Conservation (phyloP, 1,140 invertebrate genomes). For the Euura saliciscinereae region DNA sequence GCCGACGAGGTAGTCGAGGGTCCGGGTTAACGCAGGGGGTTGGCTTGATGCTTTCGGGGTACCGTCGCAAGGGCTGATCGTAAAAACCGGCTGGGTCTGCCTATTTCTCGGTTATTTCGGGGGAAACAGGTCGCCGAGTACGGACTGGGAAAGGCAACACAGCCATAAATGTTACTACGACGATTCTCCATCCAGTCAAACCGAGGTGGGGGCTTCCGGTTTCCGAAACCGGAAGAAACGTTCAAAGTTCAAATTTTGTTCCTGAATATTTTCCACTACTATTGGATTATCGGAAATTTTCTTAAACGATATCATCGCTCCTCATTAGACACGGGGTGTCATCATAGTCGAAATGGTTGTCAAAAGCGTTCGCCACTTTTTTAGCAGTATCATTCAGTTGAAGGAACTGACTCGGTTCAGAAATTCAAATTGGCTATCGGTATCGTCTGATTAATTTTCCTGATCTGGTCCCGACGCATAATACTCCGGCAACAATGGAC, state of each 20-base stretch:
- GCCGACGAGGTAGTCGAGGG: background rate
- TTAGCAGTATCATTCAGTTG: too few species aligned
- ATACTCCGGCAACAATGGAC: constrained; percentile 40
- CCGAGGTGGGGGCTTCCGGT: constrained; percentile 9
- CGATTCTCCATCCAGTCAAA: constrained; percentile 17
- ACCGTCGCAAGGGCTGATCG: constrained; percentile 18
- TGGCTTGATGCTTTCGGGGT: background rate
- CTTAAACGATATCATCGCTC: too few species aligned
- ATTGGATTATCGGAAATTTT: background rate
- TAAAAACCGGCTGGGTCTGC: constrained; percentile 23
- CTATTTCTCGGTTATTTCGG: constrained; percentile 16
- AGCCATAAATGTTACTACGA: constrained; percentile 10
- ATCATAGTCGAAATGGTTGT: too few species aligned
- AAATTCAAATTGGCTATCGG: constrained; percentile 11
- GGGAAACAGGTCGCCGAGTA: background rate
- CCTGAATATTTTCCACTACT: background rate
- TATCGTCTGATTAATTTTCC: constrained; percentile 34
- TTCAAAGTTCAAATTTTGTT: background rate
- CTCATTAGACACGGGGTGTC: too few species aligned
- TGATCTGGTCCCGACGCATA: constrained; percentile 38
- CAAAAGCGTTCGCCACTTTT: too few species aligned
- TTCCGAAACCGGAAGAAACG: background rate
- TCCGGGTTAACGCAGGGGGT: background rate
- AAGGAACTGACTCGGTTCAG: background rate
- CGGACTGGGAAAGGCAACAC: background rate